A percentile compares a stretch with the other conserved stretches of the same genome.
These are phyloP conservation scores for Euleptes europaea DNA, from an alignment of 2,113 vertebrate genomes.

Conservation along the genomic window DNA sequence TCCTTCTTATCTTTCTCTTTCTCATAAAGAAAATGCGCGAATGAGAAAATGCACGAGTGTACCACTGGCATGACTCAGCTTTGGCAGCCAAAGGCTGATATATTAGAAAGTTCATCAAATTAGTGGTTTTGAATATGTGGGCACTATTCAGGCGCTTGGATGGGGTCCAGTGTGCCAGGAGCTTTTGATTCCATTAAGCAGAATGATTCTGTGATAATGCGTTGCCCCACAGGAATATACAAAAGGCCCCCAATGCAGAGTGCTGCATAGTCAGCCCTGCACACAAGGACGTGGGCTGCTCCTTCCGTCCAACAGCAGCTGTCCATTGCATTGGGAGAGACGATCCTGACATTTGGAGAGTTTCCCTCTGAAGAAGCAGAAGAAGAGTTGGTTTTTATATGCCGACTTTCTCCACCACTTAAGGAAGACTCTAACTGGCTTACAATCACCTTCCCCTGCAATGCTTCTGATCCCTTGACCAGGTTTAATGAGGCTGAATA, in stretches of 20 bases:
- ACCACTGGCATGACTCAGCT: background rate
- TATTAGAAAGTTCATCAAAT: background rate
- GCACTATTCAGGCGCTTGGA: background rate
- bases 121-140: background rate
- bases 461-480: too few species aligned
- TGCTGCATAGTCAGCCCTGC: too few species aligned
- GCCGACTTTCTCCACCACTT: too few species aligned
- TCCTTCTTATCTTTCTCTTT: background rate
- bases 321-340: too few species aligned
- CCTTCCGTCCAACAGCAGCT: background rate
- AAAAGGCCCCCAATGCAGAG: background rate
- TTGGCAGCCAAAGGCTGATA: background rate
- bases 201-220: background rate
- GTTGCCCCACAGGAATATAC: background rate
- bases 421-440: too few species aligned
- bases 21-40: background rate
- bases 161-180: background rate
- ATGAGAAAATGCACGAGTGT: too few species aligned
- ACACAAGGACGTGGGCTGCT: too few species aligned
- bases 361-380: background rate
- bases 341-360: background rate
- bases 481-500: too few species aligned
- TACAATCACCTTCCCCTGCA: too few species aligned
- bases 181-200: background rate
- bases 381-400: too few species aligned